Evolutionary conservation across 2,888 invertebrate genomes (phyloP).

Genomic region (Agriotes lineatus): DNA sequence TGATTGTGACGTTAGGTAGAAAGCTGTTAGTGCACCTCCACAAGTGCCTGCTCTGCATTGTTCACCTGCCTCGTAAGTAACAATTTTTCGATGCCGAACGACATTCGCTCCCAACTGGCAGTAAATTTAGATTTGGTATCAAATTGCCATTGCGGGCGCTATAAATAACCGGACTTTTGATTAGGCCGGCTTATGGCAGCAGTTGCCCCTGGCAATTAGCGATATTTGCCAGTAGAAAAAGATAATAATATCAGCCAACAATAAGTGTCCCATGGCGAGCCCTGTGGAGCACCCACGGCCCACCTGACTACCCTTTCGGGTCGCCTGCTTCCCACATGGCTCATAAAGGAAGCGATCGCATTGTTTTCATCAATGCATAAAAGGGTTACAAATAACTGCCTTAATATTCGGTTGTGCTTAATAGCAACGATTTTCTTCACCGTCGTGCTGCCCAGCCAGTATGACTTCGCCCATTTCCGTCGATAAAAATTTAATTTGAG

Average conservation of each 20-base stretch:
- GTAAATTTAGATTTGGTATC: background rate
- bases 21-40: conserved; percentile 28
- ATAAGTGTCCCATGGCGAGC: conserved; percentile 47
- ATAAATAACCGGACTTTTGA: background rate
- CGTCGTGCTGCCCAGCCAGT: background rate
- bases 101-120: background rate
- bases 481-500: background rate
- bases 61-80: conserved; percentile 4
- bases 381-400: conserved; percentile 52
- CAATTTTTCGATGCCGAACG: conserved; percentile 8
- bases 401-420: conserved; percentile 23
- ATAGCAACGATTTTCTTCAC: conserved; percentile 13
- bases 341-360: conserved; percentile 52
- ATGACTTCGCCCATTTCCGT: conserved; percentile 10
- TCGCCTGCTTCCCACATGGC: conserved; percentile 52
- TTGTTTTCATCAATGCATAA: conserved; percentile 53
- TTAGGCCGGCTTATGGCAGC: background rate
- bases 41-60: conserved; percentile 13
- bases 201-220: background rate
- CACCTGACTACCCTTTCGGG: conserved; percentile 54
- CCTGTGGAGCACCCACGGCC: conserved; percentile 48
- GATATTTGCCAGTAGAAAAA: background rate
- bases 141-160: background rate
- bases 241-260: conserved; percentile 15
- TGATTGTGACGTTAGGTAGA: conserved; percentile 32